Base-by-base conservation (phyloP, 2,888 invertebrate species). In the Campoletis raptor region DNA sequence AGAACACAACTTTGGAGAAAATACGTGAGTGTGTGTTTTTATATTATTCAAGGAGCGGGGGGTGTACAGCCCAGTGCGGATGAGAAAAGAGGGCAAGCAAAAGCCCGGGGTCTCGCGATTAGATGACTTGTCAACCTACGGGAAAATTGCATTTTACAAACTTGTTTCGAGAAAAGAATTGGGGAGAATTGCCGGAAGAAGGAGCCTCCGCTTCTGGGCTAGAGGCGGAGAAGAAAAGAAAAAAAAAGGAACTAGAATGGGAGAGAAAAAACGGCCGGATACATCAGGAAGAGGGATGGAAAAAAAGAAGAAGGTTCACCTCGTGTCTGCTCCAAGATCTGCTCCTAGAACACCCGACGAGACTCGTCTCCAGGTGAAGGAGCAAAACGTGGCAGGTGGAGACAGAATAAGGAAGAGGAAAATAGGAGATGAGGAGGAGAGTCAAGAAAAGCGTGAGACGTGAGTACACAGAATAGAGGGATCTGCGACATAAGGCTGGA, bases 61-160 rank as follows among this genome's bases (percentile, higher is more conserved):
- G 48, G 10, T 36, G 30, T 48, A 80, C 74, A 40, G 74, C 74
- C 74, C 24, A 54, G 45, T 69, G 78, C 66, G 78, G 70, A 81
- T 69, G 91, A 92, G 91, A 89, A 87, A 89, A 88, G 84, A 85
- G 84, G 80, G 61, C 45, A 84, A 82, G 82, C 73, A 84, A 87
- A 89, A 84, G 80, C 66, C 80, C 88, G 89, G 92, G 92, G 93
- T 92, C 61, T 90, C 92, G 93, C 95, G 95, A 95, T 95, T 95
- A 95, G 95, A 95, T 95, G 95, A 95, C 95, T 95, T 95, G 95
- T 95, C 95, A 95, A 95, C 95, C 95, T 95, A 94, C 94, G 94
- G 93, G 95, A 95, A 95, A 95, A 95, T 95, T 95, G 95, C 95
- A 95, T 95, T 95, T 95, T 95, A 94, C 95, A 95, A 95, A 95